These are phyloP conservation scores for Hyposmocoma kahamanoa DNA, from an alignment of 1,140 invertebrate genomes.

Conservation along the genomic window DNA sequence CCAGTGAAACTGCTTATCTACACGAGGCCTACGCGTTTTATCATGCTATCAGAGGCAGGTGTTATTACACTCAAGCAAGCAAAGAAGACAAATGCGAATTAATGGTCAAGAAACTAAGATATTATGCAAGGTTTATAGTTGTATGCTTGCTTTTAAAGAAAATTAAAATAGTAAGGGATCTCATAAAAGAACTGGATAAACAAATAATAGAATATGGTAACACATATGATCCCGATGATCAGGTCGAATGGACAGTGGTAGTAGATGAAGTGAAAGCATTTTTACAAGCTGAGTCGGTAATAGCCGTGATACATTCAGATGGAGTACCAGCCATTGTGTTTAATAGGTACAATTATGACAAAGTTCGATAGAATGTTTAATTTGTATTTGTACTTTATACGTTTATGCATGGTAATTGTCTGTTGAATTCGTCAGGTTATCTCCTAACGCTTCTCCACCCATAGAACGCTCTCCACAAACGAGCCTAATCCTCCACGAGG, in stretches of 20 bases:
- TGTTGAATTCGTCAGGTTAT: slow-evolving; percentile 85
- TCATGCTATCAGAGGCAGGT: slow-evolving; percentile 93
- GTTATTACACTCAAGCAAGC: slow-evolving; percentile 94
- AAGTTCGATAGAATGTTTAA: not conserved
- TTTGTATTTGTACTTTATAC: too few species aligned
- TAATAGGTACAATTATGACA: slow-evolving; percentile 78
- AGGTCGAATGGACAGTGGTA: slow-evolving; percentile 96
- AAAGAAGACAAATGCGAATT: slow-evolving; percentile 96
- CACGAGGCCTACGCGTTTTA: slow-evolving; percentile 98
- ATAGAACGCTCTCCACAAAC: slow-evolving; percentile 90
- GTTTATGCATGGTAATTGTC: not conserved
- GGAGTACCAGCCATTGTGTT: slow-evolving; percentile 83
- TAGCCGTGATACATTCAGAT: slow-evolving; percentile 91
- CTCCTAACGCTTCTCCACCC: slow-evolving; percentile 90
- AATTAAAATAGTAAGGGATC: slow-evolving; percentile 93
- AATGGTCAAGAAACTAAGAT: slow-evolving; percentile 98
- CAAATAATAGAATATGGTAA: slow-evolving; percentile 95
- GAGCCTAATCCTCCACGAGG: slow-evolving; percentile 93
- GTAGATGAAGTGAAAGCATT: slow-evolving; percentile 96
- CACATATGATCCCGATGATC: slow-evolving; percentile 96
- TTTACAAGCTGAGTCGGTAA: slow-evolving; percentile 92
- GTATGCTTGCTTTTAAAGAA: slow-evolving; percentile 96
- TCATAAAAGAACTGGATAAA: slow-evolving; percentile 92
- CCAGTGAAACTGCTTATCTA: slow-evolving; percentile 96
- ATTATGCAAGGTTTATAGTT: slow-evolving; percentile 97